Evolutionary conservation across 2,797 vertebrate species (phyloP).

Genomic region (Chromis chromis): DNA sequence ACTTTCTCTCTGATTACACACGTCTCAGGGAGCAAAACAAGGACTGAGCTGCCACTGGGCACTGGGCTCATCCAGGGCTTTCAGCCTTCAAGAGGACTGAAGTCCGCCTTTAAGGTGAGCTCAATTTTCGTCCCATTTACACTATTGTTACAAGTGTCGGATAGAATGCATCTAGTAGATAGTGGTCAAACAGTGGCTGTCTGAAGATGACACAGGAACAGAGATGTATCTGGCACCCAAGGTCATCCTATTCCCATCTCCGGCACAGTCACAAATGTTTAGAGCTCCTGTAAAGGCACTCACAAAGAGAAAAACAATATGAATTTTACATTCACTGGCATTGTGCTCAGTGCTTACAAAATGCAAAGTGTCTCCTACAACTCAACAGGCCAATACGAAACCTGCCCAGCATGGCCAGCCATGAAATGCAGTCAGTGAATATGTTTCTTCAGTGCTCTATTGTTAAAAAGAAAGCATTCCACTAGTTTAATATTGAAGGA

Average conservation of each 20-base stretch:
- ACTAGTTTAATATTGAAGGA: conserved; percentile 19
- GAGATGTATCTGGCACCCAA: conserved; percentile 80
- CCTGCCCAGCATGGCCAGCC: conserved; percentile 24
- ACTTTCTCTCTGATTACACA: conserved; percentile 88
- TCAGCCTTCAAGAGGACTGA: conserved; percentile 85
- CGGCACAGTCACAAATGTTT: conserved; percentile 54
- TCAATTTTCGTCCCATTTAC: conserved; percentile 88
- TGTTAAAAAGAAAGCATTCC: conserved; percentile 32
- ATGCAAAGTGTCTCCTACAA: conserved; percentile 50
- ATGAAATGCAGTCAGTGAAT: conserved; percentile 17
- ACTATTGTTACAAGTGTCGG: conserved; percentile 84
- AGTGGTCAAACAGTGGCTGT: conserved; percentile 83
- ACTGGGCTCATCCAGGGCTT: conserved; percentile 85
- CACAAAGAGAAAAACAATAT: conserved; percentile 54
- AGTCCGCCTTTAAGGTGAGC: conserved; percentile 86
- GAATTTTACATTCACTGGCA: conserved; percentile 53
- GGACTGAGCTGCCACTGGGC: conserved; percentile 82
- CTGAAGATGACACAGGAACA: conserved; percentile 77
- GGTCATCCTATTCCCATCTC: conserved; percentile 78
- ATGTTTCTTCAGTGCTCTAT: background rate
- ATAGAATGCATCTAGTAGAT: conserved; percentile 79
- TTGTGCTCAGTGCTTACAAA: conserved; percentile 36
- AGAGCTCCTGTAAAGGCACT: conserved; percentile 51
- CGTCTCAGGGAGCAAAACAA: conserved; percentile 87
- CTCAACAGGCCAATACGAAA: conserved; percentile 43